Conservation (phyloP, 1,140 invertebrate genomes). For the Megalonaias nervosa region DNA sequence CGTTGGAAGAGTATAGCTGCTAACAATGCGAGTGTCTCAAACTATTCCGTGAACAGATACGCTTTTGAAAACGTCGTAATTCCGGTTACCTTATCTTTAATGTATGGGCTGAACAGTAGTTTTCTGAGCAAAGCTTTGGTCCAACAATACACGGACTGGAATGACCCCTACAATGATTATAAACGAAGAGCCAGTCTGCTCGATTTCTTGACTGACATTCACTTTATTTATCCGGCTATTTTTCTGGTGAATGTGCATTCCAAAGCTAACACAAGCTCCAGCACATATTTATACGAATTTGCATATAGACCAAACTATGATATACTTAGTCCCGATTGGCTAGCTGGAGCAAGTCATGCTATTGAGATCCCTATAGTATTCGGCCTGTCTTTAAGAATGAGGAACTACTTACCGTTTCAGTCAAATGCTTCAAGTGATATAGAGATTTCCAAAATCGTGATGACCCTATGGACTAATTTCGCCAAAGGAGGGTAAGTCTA, state of each 20-base stretch:
- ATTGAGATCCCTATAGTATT: slow-evolving; percentile 36
- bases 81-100: too few relatives aligned
- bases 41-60: too few relatives aligned
- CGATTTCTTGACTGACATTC: too few relatives aligned
- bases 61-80: too few relatives aligned
- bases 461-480: slow-evolving; percentile 43
- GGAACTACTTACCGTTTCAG: not conserved
- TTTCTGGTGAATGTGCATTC: too few relatives aligned
- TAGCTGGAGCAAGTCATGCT: slow-evolving; percentile 30
- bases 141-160: too few relatives aligned
- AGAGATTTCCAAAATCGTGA: slow-evolving; percentile 21
- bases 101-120: too few relatives aligned
- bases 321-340: slow-evolving; percentile 25
- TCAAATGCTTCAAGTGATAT: not conserved
- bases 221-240: too few relatives aligned
- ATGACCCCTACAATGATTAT: too few relatives aligned
- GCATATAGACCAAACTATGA: slow-evolving; percentile 25
- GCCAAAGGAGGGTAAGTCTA: slow-evolving; percentile 29
- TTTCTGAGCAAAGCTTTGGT: too few relatives aligned
- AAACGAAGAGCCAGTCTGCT: too few relatives aligned
- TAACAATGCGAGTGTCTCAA: too few relatives aligned
- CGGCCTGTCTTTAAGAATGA: not conserved
- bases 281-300: slow-evolving; percentile 20
- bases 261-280: slow-evolving; percentile 4
- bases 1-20: slow-evolving; percentile 10